phyloP scores from a whole-genome alignment of 2,797 vertebrate species.

The Semotilus atromaculatus region DNA sequence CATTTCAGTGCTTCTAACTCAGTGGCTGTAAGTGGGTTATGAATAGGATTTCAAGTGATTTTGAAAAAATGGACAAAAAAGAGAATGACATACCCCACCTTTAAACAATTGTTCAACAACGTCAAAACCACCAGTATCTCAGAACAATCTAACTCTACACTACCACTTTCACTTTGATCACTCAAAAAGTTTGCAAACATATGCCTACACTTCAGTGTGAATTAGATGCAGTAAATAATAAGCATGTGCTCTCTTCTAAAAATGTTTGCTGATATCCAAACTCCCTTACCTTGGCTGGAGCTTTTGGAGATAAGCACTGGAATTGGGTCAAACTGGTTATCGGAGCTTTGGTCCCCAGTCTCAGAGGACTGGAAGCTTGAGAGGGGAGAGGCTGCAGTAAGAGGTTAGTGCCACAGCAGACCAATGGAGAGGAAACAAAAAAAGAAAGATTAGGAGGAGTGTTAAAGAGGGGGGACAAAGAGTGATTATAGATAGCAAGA shows the following conservation, averaged over 20 bases:
- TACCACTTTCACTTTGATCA: background rate
- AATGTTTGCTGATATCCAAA: slow-evolving; percentile 32
- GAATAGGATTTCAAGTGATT: no score
- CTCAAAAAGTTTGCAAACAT: background rate
- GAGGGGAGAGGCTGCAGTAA: slow-evolving; percentile 85
- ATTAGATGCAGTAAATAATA: background rate
- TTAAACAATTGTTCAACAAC: background rate
- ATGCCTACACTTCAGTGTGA: background rate
- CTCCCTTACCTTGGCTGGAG: slow-evolving; percentile 95
- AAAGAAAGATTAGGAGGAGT: background rate
- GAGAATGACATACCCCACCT: no score
- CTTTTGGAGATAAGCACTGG: slow-evolving; percentile 98
- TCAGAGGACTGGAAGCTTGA: slow-evolving; percentile 70
- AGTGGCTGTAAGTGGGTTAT: no score
- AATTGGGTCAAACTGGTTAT: slow-evolving; percentile 99
- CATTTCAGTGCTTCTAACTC: no score
- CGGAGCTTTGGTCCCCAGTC: slow-evolving; percentile 85
- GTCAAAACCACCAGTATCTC: background rate
- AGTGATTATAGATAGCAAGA: background rate
- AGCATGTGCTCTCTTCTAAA: background rate
- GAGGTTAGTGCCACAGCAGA: slow-evolving; percentile 45
- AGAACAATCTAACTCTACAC: background rate
- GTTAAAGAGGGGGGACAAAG: background rate
- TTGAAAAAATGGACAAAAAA: no score
- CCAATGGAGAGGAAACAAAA: background rate